Evolutionary conservation across 2,113 vertebrate genomes (phyloP).

Genomic region (Otolemur garnettii): DNA sequence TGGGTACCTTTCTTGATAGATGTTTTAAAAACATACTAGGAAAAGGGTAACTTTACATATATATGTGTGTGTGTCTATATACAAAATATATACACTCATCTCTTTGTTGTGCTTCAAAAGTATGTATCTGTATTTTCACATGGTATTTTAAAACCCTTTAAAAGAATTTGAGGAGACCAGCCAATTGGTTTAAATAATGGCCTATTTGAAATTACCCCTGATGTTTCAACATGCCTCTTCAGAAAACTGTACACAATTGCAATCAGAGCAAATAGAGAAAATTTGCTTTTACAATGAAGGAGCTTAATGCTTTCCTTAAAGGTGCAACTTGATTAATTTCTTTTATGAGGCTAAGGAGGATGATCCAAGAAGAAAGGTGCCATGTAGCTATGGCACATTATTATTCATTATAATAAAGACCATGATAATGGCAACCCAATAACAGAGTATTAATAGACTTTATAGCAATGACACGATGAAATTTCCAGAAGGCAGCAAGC

Average conservation of each 20-base stretch:
- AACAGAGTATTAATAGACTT: constrained; percentile 72
- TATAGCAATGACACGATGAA: constrained; percentile 35
- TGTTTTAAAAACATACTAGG: not conserved
- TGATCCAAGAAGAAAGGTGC: constrained; percentile 71
- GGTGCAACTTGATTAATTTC: constrained; percentile 79
- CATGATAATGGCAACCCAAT: constrained; percentile 69
- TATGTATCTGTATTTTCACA: not conserved
- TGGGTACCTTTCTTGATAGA: not conserved
- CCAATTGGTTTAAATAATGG: constrained; percentile 47
- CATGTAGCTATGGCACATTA: constrained; percentile 65
- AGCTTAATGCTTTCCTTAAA: constrained; percentile 76
- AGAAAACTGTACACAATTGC: constrained; percentile 60
- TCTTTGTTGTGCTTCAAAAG: not conserved
- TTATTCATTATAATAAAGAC: constrained; percentile 76
- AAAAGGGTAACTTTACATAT: not conserved
- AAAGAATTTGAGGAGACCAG: not conserved
- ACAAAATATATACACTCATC: not conserved
- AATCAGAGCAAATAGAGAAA: constrained; percentile 74
- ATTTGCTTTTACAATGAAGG: constrained; percentile 66
- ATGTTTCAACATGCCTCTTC: constrained; percentile 62
- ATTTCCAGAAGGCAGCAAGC: constrained; percentile 36
- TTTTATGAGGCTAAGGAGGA: constrained; percentile 71
- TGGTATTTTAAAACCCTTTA: constrained; percentile 11
- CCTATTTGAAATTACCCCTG: constrained; percentile 61
- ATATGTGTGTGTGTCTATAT: not conserved